Evolutionary conservation across 2,113 vertebrate species (phyloP), one percentile per base, ranked within the genome.

Genomic region (Rhea pennata): DNA sequence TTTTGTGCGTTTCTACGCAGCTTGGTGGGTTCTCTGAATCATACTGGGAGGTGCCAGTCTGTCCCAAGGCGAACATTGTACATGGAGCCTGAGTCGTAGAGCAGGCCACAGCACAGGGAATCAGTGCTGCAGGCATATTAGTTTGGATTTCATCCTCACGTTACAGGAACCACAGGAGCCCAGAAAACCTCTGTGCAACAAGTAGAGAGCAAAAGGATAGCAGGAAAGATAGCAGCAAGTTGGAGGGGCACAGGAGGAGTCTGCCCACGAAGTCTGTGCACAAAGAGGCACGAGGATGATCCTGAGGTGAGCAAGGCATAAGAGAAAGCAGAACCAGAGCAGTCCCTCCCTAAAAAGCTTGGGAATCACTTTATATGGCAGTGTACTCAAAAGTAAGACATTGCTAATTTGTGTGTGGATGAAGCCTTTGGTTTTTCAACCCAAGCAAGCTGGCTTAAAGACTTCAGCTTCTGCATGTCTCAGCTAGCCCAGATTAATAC

Each of bases 11-110:
- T 81, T 7, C 46, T 84, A 33, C 66, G 59, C 33, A 71, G 15
- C 15, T 78, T 7, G 1, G 10, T 72, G 53, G 56, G 42, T 84
- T 54, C 65, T 59, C 51, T 0, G 1, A 54, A 27, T 2, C 0
- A 0, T 39, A 19, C 59, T 31, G 29, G 56, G 56, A 59, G 56
- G 56, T 19, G 31, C 61, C 27, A 3, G 1, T 19, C 5, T 85
- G 84, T 91, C 66, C 46, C 31, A 22, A 46, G 42, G 42, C 21
- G 23, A 73, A 48, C 36, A 33, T n/a, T 0, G 0, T 9, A 6
- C 33, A 8, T 1, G 0, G 31, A 70, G 39, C 40, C 19, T 13
- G 27, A 56, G 33, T 67, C 33, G 14, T 10, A 16, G 50, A 62
- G 77, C 58, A 70, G 21, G 70, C 65, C 2, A 2, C 50, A 71